phyloP scores from a whole-genome alignment of 2,888 invertebrate genomes.

The Azorinus chamasolen region DNA sequence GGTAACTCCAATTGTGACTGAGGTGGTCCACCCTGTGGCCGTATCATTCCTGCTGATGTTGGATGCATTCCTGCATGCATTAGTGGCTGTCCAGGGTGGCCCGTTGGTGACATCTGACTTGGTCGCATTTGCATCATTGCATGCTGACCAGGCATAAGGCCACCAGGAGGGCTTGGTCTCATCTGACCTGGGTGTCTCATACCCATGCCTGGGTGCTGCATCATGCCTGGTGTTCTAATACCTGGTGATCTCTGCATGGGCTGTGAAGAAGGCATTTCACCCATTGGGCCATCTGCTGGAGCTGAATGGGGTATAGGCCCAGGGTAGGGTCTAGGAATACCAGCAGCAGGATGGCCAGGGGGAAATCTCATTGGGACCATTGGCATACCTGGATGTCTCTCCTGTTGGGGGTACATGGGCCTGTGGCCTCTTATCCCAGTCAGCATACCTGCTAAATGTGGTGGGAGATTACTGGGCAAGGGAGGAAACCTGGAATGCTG shows the following conservation, averaged over 20 bases:
- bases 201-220: conserved; percentile 58
- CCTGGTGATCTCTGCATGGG: conserved; percentile 53
- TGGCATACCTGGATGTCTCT: conserved; percentile 44
- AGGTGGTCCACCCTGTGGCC: conserved; percentile 54
- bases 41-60: conserved; percentile 51
- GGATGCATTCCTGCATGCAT: conserved; percentile 51
- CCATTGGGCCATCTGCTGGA: conserved; percentile 45
- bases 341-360: conserved; percentile 44
- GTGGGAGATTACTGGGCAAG: conserved; percentile 65
- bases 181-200: conserved; percentile 51
- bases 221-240: conserved; percentile 57
- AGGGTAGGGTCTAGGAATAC: conserved; percentile 47
- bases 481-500: conserved; percentile 56
- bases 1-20: conserved; percentile 37
- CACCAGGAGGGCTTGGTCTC: conserved; percentile 41
- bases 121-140: conserved; percentile 51
- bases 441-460: conserved; percentile 61
- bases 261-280: conserved; percentile 45
- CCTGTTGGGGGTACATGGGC: conserved; percentile 58
- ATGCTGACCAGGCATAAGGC: conserved; percentile 38
- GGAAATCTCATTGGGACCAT: conserved; percentile 59
- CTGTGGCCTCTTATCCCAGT: conserved; percentile 39
- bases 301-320: conserved; percentile 36
- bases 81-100: conserved; percentile 49
- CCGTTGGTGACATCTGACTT: conserved; percentile 56